Base-by-base conservation (phyloP, 2,797 vertebrate species). In the Myiothlypis chrysogaster region DNA sequence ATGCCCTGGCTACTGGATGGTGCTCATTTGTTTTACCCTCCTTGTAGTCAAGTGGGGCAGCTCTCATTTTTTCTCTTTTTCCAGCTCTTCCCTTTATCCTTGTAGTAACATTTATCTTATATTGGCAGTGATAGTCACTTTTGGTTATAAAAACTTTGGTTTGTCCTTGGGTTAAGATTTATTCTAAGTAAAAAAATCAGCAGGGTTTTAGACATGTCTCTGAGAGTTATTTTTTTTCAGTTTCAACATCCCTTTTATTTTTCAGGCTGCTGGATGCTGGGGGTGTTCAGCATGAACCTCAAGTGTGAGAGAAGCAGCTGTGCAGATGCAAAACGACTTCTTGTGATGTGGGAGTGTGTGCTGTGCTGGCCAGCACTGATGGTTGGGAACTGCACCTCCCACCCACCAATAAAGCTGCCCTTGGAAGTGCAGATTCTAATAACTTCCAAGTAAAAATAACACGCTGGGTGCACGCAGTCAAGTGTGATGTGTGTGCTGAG, bases 391-490 rank as follows among this genome's bases (percentile, higher is more conserved):
- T 47, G 27, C 44, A 70, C 8, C 9, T 89, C n/a, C n/a, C 17
- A 53, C 69, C 8, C 35, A 22, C 44, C 41, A 27, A 18, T 49
- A 53, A 69, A 35, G 24, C 41, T 59, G 71, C 28, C 18, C 44
- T 89, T 41, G 44, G n/a, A 79, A 61, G 18, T 20, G 21, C 34
- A 8, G 46, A 12, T 52, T 56, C 37, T 6, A 4, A 5, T 63
- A 60, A 30, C 44, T 19, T 41, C 10, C 25, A 27, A 59, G 71
- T 56, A 16, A 1, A 49, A 76, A n/a, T n/a, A 49, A 30, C 7
- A 3, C 4, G 0, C 8, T 57, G 19, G 13, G 44, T 53, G 20
- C 6, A 0, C 14, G 18, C 30, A 30, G 2, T 53, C 12, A 21
- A 7, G 25, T 10, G 24, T 27, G 20, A 7, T 30, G 32, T 47